Conservation (phyloP, 2,888 invertebrate species). For the Synanthedon andrenaeformis region DNA sequence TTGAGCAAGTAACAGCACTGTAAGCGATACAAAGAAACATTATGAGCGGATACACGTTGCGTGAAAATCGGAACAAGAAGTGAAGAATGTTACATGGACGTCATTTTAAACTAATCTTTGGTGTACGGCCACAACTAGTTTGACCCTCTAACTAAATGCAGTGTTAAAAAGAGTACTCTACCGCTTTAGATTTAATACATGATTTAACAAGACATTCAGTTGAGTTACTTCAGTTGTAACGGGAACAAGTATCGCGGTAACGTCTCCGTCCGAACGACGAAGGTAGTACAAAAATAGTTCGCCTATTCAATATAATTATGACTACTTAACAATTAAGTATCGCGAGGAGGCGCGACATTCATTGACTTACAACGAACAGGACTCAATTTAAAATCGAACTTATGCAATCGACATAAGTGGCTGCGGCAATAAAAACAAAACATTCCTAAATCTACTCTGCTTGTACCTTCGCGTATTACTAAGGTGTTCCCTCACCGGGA, state of each 20-base stretch:
- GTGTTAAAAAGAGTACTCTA: neutral
- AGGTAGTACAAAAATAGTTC: slow-evolving; percentile 66
- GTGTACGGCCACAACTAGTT: slow-evolving; percentile 57
- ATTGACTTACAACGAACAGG: slow-evolving; percentile 15
- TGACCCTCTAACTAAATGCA: slow-evolving; percentile 31
- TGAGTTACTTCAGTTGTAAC: slow-evolving; percentile 24
- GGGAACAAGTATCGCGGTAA: slow-evolving; percentile 50
- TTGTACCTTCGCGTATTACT: no score
- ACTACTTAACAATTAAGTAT: slow-evolving; percentile 69
- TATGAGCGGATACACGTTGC: neutral
- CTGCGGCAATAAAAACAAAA: slow-evolving; percentile 11
- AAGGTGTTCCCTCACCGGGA: no score
- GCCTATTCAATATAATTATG: slow-evolving; percentile 65
- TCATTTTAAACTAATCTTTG: slow-evolving; percentile 64
- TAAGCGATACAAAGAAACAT: neutral
- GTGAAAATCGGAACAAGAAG: neutral
- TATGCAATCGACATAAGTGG: neutral
- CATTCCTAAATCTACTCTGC: slow-evolving; percentile 18
- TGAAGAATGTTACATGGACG: slow-evolving; percentile 14
- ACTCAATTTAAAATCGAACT: neutral
- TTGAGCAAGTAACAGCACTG: slow-evolving; percentile 47
- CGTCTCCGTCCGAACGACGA: slow-evolving; percentile 59
- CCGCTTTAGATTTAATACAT: neutral
- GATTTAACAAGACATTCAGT: neutral
- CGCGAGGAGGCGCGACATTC: slow-evolving; percentile 40